phyloP scores from a whole-genome alignment of 2,797 vertebrate species.

The Erethizon dorsatum region DNA sequence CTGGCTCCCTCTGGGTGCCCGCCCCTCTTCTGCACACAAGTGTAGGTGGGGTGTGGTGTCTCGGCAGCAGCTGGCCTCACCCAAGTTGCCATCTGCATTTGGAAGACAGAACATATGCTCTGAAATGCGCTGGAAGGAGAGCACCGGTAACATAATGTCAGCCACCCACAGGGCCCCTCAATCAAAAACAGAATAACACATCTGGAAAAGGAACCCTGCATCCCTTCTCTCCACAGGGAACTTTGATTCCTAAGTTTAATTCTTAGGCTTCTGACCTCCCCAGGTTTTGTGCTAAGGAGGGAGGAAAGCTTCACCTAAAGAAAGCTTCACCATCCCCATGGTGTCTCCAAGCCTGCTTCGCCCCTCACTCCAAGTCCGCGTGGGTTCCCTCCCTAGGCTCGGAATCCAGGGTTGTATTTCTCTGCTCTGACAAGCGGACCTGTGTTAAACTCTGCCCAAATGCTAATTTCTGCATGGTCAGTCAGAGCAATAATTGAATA shows the following conservation, averaged over 20 bases:
- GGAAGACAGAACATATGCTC: constrained; percentile 52
- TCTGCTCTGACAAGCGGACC: background rate
- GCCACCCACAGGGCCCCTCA: background rate
- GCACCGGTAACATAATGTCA: background rate
- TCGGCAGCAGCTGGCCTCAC: constrained; percentile 33
- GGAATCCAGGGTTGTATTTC: background rate
- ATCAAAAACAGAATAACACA: background rate
- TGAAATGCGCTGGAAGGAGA: background rate
- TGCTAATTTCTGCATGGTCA: background rate
- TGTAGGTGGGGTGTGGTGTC: background rate
- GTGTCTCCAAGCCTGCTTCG: background rate
- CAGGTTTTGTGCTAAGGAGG: background rate
- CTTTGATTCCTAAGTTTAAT: constrained; percentile 35
- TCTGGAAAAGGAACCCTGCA: background rate
- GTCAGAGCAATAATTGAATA: background rate
- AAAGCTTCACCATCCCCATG: background rate
- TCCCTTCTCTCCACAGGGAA: background rate
- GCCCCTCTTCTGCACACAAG: background rate
- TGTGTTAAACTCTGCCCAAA: background rate
- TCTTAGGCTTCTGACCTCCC: constrained; percentile 14
- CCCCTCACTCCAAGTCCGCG: background rate
- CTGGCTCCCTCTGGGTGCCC: background rate
- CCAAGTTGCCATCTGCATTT: background rate
- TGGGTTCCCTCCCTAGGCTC: background rate
- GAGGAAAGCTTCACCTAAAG: background rate